Conservation (phyloP, 2,888 invertebrate species). For the Xestoiulus laeticollis region DNA sequence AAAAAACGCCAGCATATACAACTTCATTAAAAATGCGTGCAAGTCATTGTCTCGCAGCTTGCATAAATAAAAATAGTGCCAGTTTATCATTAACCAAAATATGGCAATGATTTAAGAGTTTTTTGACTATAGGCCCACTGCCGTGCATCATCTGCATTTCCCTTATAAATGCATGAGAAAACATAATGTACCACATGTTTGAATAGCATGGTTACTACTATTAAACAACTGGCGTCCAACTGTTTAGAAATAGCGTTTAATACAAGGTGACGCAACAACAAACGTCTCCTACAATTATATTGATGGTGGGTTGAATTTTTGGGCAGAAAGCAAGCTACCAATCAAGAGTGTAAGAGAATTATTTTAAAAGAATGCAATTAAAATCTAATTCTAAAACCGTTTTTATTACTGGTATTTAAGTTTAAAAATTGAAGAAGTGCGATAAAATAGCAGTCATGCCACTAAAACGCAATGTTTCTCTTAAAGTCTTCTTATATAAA, state of each 20-base stretch:
- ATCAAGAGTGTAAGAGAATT: no score
- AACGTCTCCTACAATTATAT: background rate
- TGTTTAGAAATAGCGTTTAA: background rate
- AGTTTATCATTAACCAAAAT: background rate
- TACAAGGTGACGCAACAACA: background rate
- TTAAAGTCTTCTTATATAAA: no score
- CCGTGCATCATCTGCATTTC: background rate
- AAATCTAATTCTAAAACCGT: no score
- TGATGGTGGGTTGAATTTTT: background rate
- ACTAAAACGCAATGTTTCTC: no score
- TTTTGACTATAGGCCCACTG: background rate
- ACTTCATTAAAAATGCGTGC: conserved; percentile 4
- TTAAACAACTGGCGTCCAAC: background rate
- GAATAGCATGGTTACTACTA: background rate
- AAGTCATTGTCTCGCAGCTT: background rate
- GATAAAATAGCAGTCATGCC: no score
- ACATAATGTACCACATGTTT: background rate
- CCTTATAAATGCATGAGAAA: background rate
- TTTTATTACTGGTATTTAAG: no score
- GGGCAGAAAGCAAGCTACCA: no score
- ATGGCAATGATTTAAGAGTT: background rate
- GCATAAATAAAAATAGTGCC: background rate
- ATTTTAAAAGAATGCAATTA: no score
- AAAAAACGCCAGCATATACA: background rate
- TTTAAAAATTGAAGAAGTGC: no score